A percentile compares a stretch with the other conserved stretches of the same genome.
Evolutionary conservation across 2,113 vertebrate species (phyloP).

Genomic region (Gallinago jamesoni): DNA sequence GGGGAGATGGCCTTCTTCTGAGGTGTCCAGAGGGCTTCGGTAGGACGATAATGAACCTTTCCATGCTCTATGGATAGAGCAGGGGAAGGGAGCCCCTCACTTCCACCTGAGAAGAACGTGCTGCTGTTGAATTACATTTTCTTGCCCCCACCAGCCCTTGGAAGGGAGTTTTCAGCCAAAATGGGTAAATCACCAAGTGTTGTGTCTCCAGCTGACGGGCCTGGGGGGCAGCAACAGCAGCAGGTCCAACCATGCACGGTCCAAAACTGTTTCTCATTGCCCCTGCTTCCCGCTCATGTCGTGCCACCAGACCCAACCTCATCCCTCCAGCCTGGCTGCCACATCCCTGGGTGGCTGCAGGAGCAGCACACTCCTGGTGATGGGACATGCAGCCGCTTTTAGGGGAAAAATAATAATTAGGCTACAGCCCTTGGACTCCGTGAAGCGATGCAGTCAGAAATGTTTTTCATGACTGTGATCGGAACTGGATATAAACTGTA

Average conservation of each 20-base stretch:
- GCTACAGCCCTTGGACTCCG: constrained; percentile 31
- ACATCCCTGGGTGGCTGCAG: neutral
- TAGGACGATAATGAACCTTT: neutral
- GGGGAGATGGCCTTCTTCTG: neutral
- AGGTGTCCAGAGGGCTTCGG: neutral
- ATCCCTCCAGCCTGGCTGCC: neutral
- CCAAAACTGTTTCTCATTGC: neutral
- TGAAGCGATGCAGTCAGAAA: constrained; percentile 13
- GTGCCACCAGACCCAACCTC: neutral
- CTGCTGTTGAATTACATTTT: neutral
- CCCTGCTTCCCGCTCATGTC: neutral
- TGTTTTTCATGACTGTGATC: constrained; percentile 39
- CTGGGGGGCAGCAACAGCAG: neutral
- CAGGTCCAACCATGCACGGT: neutral
- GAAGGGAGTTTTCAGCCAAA: neutral
- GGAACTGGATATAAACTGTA: constrained; percentile 75
- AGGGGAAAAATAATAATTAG: neutral
- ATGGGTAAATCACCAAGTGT: neutral
- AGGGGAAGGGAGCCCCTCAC: neutral
- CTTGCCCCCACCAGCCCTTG: neutral
- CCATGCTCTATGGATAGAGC: neutral
- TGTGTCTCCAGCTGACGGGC: neutral
- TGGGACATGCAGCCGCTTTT: neutral
- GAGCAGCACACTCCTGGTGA: neutral
- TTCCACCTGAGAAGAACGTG: neutral